Percentiles rank a stretch among this genome's conserved stretches.
These are phyloP conservation scores for Plutella xylostella DNA, from an alignment of 2,888 invertebrate genomes.

Conservation along the genomic window DNA sequence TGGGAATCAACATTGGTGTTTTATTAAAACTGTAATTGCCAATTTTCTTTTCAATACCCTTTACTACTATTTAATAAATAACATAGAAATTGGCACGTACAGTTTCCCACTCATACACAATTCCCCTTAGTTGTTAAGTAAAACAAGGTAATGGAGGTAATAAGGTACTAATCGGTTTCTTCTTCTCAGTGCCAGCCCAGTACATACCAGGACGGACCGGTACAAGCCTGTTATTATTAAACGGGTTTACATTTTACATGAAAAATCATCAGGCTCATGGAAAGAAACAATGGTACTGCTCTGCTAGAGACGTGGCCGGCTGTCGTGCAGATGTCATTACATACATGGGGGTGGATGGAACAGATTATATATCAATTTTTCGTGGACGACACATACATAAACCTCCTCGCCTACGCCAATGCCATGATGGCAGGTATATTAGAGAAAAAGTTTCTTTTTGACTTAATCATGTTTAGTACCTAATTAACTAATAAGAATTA, in stretches of 20 bases:
- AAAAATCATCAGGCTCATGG: conserved; percentile 63
- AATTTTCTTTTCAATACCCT: background rate
- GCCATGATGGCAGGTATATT: conserved; percentile 58
- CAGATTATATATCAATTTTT: conserved; percentile 60
- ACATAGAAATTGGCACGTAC: background rate
- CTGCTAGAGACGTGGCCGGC: conserved; percentile 56
- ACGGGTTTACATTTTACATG: conserved; percentile 63
- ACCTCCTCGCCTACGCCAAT: conserved; percentile 52
- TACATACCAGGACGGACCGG: conserved; percentile 60
- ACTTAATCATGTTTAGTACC: background rate
- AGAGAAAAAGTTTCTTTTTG: conserved; percentile 35
- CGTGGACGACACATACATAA: conserved; percentile 54
- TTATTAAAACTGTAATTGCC: conserved; percentile 3
- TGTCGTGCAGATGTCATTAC: conserved; percentile 61
- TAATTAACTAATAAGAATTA: background rate
- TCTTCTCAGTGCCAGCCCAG: conserved; percentile 54
- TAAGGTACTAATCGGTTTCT: conserved; percentile 20
- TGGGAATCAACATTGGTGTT: background rate
- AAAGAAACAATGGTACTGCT: conserved; percentile 64
- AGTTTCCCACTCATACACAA: background rate
- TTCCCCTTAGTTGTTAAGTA: background rate
- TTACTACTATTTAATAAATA: background rate
- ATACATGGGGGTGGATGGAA: conserved; percentile 50
- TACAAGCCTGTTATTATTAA: conserved; percentile 51
- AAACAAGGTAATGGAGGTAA: conserved; percentile 8